Base-by-base conservation (phyloP, 2,797 vertebrate species). In the Vespertilio murinus region DNA sequence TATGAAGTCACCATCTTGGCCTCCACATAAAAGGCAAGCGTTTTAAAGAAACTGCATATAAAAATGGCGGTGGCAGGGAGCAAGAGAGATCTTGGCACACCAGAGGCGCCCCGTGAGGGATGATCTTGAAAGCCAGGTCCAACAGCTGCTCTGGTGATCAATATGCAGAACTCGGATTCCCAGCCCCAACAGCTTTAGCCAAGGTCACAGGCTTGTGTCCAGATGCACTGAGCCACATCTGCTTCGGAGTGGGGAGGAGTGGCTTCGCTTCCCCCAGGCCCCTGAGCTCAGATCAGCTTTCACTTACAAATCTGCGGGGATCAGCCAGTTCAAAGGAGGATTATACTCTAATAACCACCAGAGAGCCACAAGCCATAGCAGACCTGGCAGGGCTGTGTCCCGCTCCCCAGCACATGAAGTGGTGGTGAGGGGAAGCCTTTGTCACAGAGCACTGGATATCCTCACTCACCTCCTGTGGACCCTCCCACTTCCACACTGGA, bases 61-160 rank as follows among this genome's bases (percentile, higher is more conserved):
- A 97, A 97, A 95, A 61, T 59, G 93, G 56, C 82, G 71, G n/a
- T 74, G 28, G 23, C 95, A 83, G 90, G 85, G 92, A 97, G 94
- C 70, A 38, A 89, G 94, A 94, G 90, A 65, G 88, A 42, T 80
- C 88, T 91, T 82, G 83, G 77, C 93, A 96, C 8, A 18, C 38
- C 0, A 25, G 71, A 59, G 73, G 35, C 49, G 85, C 84, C 16
- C 86, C 13, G 0, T 59, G 71, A 83, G 23, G 47, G 78, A 93
- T 89, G 78, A 90, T 75, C 33, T 8, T 95, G 92, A 97, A 81
- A 97, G 77, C 8, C 73, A 95, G 86, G 23, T 80, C 87, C 79
- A 56, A 91, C 96, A 97, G 90, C 96, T 96, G 96, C 83, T 95
- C 82, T 64, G 49, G 47, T 83, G 84, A 82, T 96, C 95, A 95